Evolutionary conservation across 2,113 vertebrate species (phyloP).

Genomic region (Ariopsis seemanni): DNA sequence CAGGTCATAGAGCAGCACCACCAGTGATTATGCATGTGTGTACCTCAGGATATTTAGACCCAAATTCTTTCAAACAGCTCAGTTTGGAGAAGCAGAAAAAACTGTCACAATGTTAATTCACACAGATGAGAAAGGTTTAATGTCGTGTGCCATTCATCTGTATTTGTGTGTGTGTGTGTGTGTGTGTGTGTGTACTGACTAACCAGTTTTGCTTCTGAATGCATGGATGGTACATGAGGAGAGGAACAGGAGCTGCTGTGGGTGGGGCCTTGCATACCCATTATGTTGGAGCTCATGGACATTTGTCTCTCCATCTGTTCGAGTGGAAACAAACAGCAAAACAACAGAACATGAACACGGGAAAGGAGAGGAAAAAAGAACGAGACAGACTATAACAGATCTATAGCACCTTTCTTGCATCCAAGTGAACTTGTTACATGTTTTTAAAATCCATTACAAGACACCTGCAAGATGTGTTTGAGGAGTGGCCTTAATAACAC

Average conservation of each 20-base stretch:
- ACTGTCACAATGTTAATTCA: not conserved
- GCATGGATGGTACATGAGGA: conserved; percentile 93
- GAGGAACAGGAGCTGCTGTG: conserved; percentile 92
- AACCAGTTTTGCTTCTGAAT: conserved; percentile 99
- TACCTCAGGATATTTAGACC: not conserved
- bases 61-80: not conserved
- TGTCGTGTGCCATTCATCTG: not conserved
- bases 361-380: not conserved
- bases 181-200: conserved; percentile 50
- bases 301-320: conserved; percentile 97
- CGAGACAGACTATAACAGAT: not conserved
- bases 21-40: not conserved
- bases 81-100: not conserved
- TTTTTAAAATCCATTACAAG: not conserved
- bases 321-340: conserved; percentile 48
- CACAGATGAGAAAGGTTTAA: not conserved
- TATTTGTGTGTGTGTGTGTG: conserved; percentile 45
- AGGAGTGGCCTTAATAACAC: not conserved
- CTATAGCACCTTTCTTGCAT: not conserved
- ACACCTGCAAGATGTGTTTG: not conserved
- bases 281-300: conserved; percentile 97
- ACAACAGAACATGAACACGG: not conserved
- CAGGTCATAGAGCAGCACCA: not conserved
- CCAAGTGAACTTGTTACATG: not conserved
- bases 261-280: conserved; percentile 94